Conservation (phyloP, 2,113 vertebrate genomes). For the Ciconia maguari region DNA sequence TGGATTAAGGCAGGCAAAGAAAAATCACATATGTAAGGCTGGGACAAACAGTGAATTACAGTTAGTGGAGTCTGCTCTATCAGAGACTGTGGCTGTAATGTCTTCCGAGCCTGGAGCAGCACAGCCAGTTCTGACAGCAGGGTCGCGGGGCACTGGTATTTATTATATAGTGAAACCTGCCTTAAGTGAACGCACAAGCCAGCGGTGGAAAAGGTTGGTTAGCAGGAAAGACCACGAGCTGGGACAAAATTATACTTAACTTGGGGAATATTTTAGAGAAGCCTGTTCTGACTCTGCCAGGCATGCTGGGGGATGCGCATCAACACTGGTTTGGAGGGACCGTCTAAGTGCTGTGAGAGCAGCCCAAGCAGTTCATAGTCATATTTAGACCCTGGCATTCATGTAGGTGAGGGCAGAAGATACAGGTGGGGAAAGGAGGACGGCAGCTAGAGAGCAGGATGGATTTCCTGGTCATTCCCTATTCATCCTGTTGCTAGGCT, state of each 20-base stretch:
- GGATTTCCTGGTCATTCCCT: background rate
- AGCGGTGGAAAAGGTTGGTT: background rate
- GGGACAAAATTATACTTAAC: background rate
- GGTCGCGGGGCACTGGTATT: background rate
- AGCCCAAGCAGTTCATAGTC: background rate
- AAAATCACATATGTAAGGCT: background rate
- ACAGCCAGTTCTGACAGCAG: background rate
- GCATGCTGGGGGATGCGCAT: background rate
- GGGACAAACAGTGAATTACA: conserved; percentile 6
- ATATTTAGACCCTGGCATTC: background rate
- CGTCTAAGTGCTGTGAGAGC: background rate
- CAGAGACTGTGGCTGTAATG: background rate
- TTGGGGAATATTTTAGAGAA: background rate
- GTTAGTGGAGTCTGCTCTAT: background rate
- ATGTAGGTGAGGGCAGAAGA: background rate
- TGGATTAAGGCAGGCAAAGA: conserved; percentile 2
- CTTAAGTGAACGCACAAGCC: background rate
- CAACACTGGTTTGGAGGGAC: background rate
- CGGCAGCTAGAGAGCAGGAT: background rate
- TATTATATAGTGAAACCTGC: background rate
- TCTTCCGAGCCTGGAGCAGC: background rate
- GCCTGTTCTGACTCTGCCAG: background rate
- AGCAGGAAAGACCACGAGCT: background rate
- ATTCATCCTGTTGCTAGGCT: background rate
- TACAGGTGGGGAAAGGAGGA: background rate